Conservation (phyloP, 2,888 invertebrate genomes). For the Leucophenga maculata region DNA sequence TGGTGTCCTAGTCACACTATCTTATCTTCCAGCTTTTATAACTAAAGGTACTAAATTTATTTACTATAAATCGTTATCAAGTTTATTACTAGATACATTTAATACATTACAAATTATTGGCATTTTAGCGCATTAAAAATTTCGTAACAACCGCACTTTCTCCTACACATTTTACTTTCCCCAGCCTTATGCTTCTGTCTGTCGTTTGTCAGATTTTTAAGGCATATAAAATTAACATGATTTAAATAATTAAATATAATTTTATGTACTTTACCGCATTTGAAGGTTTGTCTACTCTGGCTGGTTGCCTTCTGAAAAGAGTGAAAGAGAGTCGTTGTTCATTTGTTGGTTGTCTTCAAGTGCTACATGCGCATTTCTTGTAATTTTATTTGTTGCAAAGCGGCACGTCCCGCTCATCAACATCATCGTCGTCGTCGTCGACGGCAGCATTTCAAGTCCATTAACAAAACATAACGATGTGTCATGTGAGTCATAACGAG, state of each 20-base stretch:
- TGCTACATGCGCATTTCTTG: neutral
- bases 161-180: conserved; percentile 7
- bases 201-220: conserved; percentile 42
- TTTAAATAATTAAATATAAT: conserved; percentile 64
- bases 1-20: too few species aligned
- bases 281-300: conserved; percentile 32
- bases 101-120: neutral
- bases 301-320: neutral
- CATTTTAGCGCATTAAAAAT: too few species aligned
- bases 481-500: conserved; percentile 62
- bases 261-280: conserved; percentile 53
- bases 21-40: too few species aligned
- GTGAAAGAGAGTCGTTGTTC: neutral
- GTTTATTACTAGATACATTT: too few species aligned
- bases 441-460: conserved; percentile 54
- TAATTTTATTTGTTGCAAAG: neutral
- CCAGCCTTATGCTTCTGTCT: neutral
- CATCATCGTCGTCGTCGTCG: too few species aligned
- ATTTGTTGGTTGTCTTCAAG: conserved; percentile 1
- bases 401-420: too few species aligned
- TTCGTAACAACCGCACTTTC: too few species aligned
- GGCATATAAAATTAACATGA: conserved; percentile 60
- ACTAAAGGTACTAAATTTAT: too few species aligned
- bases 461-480: conserved; percentile 69
- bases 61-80: too few species aligned